These are phyloP conservation scores for Phyllopteryx taeniolatus DNA, from an alignment of 2,113 vertebrate species.

Conservation along the genomic window DNA sequence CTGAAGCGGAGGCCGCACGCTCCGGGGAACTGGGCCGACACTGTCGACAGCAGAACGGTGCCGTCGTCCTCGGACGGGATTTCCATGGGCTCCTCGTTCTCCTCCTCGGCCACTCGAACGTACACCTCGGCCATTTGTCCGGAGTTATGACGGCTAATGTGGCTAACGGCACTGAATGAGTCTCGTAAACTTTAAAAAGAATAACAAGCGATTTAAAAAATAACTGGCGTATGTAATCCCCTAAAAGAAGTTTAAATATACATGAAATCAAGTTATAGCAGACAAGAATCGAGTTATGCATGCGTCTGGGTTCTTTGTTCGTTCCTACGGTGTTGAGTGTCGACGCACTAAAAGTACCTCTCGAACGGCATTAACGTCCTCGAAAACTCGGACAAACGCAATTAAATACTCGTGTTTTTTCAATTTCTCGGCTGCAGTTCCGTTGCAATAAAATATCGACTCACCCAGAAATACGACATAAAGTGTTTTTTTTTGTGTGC, in stretches of 20 bases:
- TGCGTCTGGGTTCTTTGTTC: constrained; percentile 60
- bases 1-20: constrained; percentile 93
- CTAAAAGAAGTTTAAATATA: neutral
- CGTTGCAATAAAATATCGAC: neutral
- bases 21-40: constrained; percentile 94
- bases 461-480: neutral
- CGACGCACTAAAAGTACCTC: constrained; percentile 39
- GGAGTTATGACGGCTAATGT: constrained; percentile 13
- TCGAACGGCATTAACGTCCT: constrained; percentile 32
- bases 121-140: constrained; percentile 82
- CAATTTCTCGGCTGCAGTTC: neutral
- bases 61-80: constrained; percentile 97
- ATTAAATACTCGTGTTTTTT: neutral
- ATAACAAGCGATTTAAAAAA: neutral
- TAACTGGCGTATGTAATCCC: neutral
- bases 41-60: constrained; percentile 92
- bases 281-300: neutral
- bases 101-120: constrained; percentile 95
- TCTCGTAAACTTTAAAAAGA: neutral
- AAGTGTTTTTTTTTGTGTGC: constrained; percentile 3
- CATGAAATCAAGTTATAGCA: neutral
- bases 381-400: neutral
- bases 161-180: constrained; percentile 37
- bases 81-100: constrained; percentile 98
- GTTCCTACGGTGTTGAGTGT: constrained; percentile 31